These are phyloP conservation scores for Trissolcus japonicus DNA, from an alignment of 2,888 invertebrate species.

Conservation along the genomic window DNA sequence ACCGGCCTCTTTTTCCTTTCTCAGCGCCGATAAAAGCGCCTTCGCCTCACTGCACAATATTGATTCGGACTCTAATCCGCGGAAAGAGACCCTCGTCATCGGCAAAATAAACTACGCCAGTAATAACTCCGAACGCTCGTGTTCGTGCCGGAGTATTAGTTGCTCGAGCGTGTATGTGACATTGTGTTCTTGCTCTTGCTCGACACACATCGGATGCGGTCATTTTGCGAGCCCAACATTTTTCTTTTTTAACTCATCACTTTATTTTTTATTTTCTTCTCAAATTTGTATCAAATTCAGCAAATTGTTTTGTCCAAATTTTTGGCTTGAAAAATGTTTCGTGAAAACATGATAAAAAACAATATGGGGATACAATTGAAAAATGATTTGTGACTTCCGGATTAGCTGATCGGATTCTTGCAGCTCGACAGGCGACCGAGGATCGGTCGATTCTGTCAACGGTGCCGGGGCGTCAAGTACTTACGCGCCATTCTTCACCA, in stretches of 20 bases:
- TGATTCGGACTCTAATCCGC: constrained; percentile 75
- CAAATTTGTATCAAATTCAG: no score
- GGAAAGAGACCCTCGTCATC: constrained; percentile 69
- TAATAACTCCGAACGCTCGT: constrained; percentile 66
- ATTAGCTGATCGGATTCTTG: not conserved
- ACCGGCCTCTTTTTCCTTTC: constrained; percentile 60
- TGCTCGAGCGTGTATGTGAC: constrained; percentile 8
- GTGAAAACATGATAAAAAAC: no score
- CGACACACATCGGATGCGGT: constrained; percentile 37
- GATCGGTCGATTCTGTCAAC: constrained; percentile 38
- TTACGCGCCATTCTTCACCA: constrained; percentile 33
- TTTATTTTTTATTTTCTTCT: no score
- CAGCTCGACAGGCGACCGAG: constrained; percentile 6
- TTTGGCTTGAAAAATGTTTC: no score
- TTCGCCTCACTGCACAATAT: constrained; percentile 74
- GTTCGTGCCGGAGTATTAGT: constrained; percentile 17
- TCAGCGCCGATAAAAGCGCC: constrained; percentile 72
- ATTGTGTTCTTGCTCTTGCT: constrained; percentile 19
- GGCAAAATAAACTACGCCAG: constrained; percentile 72
- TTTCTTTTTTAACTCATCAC: constrained; percentile 15
- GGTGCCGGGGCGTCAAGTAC: constrained; percentile 10
- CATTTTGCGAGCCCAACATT: constrained; percentile 17
- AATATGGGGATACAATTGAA: not conserved
- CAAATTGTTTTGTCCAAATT: no score
- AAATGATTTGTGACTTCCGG: no score